Conservation (phyloP, 2,888 invertebrate species). For the Maniola hyperantus region DNA sequence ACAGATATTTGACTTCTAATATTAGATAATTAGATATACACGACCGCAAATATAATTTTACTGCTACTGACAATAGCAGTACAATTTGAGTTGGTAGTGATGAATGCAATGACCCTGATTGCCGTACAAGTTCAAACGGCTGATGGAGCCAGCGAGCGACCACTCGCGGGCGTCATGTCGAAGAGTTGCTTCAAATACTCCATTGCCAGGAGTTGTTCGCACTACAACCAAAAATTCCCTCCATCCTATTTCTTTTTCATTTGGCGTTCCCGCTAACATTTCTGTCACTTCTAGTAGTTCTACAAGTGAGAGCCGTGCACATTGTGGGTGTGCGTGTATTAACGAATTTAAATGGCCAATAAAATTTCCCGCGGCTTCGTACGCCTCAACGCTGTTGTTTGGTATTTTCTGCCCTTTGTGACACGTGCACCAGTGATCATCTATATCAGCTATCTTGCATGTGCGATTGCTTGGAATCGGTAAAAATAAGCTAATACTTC, state of each 20-base stretch:
- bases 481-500: slow-evolving; percentile 90
- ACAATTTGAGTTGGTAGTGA: slow-evolving; percentile 88
- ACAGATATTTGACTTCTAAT: slow-evolving; percentile 13
- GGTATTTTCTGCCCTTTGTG: slow-evolving; percentile 84
- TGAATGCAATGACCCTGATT: slow-evolving; percentile 90
- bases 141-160: slow-evolving; percentile 87
- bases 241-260: slow-evolving; percentile 67
- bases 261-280: slow-evolving; percentile 71
- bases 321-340: slow-evolving; percentile 84
- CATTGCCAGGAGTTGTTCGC: slow-evolving; percentile 86
- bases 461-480: slow-evolving; percentile 87
- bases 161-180: slow-evolving; percentile 59
- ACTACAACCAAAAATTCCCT: slow-evolving; percentile 85
- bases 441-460: slow-evolving; percentile 89
- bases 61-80: slow-evolving; percentile 85
- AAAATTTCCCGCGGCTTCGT: slow-evolving; percentile 83
- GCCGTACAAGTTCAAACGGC: slow-evolving; percentile 91
- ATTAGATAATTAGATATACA: not conserved
- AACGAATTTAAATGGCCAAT: slow-evolving; percentile 85
- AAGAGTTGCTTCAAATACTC: slow-evolving; percentile 91
- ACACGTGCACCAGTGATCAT: slow-evolving; percentile 95
- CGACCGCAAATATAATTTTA: too few species aligned
- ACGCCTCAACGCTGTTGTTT: slow-evolving; percentile 77
- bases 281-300: slow-evolving; percentile 86
- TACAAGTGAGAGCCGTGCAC: slow-evolving; percentile 84